phyloP scores from a whole-genome alignment of 2,797 vertebrate genomes.

The Dicrostonyx torquatus region DNA sequence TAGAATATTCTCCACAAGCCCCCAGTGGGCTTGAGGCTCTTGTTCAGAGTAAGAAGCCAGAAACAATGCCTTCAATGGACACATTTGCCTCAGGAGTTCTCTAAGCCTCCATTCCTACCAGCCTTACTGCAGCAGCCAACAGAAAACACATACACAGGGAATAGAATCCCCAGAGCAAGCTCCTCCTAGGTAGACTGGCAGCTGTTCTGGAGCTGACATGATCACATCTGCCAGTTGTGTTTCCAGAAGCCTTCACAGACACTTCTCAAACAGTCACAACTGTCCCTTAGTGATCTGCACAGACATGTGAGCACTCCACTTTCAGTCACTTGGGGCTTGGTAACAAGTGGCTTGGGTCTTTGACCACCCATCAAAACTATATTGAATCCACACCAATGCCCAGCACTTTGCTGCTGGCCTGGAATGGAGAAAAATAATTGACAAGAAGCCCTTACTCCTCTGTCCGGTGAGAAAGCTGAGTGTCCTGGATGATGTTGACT shows the following conservation, averaged over 20 bases:
- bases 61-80: neutral
- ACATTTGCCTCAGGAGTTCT: neutral
- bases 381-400: neutral
- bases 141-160: no score
- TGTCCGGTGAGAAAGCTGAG: neutral
- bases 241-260: neutral
- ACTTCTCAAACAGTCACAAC: neutral
- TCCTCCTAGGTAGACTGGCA: neutral
- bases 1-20: neutral
- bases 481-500: neutral
- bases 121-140: neutral
- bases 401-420: neutral
- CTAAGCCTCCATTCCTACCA: neutral
- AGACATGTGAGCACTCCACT: neutral
- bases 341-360: neutral
- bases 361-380: neutral
- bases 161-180: neutral
- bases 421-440: neutral
- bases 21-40: neutral
- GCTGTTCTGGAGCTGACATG: neutral
- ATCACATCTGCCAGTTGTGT: neutral
- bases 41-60: neutral
- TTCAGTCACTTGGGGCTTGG: neutral
- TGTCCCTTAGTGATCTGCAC: neutral
- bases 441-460: neutral